Evolutionary conservation across 2,797 vertebrate genomes (phyloP), one percentile per base, ranked within the genome.

Genomic region (Eurystomus glaucurus): DNA sequence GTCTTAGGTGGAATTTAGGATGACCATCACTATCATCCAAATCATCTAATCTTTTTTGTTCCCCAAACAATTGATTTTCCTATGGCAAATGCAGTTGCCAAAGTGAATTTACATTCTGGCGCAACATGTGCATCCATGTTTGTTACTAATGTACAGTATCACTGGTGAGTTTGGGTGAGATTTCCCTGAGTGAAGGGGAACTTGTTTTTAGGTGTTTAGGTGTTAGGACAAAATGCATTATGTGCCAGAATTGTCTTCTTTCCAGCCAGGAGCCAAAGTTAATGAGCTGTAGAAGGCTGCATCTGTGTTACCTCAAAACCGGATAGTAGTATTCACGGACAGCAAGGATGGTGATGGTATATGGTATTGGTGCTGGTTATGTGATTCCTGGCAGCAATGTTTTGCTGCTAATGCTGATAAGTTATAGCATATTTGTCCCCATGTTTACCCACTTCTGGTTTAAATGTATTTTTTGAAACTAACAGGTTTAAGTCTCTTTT

Each of bases 1-100:
- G 21, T 79, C 70, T 87, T 48, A 60, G 55, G 50, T 74, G 48
- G 70, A 94, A 84, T 72, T 91, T 50, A 81, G 87, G 80, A 66
- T 1, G 10, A 79, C 52, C 6, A 0, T 77, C 74, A 55, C 62
- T 76, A 43, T 52, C 5, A 9, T 65, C 91, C 39, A 72, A 74
- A 85, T 91, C 5, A 74, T 39, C 37, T 74, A 28, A 31, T 85
- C 37, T 76, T 31, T 60, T 85, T 83, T 62, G 20, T 94, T 90
- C 17, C 33, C 57, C 37, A 75, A 43, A 83, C 15, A 74, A 64
- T 57, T 51, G 4, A 7, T 90, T 96, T 93, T 83, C 25, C 51
- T 60, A 23, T n/a, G 28, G 41, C 22, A 82, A 93, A 77, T 48
- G 13, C 14, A 55, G n/a, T 60, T 52, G n/a, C 26, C 12, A 48